Conservation (phyloP, 92 coral and sea anemone genomes). For the Pocillopora grandis region DNA sequence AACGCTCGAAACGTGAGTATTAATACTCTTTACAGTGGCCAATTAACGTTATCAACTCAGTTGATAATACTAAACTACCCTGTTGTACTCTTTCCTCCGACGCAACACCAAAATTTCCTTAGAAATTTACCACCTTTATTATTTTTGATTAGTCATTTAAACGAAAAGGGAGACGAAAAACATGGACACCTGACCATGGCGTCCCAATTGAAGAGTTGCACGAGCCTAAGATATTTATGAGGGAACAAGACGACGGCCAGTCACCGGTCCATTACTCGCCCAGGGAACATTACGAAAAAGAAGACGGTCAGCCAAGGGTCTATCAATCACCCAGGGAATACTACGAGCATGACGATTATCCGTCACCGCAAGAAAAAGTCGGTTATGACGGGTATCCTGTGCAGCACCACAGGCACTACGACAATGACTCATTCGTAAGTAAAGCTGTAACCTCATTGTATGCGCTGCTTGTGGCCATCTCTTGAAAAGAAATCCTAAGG, state of each 20-base stretch:
- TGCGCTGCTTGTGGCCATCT: no score
- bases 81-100: no score
- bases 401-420: neutral
- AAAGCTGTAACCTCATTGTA: no score
- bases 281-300: neutral
- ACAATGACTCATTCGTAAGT: constrained; percentile 13
- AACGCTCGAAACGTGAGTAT: no score
- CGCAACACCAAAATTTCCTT: no score
- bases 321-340: neutral
- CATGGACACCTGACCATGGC: constrained; percentile 12
- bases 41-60: no score
- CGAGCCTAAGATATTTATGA: neutral
- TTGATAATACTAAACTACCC: no score
- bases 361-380: neutral
- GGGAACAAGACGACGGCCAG: neutral
- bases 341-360: neutral
- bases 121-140: no score
- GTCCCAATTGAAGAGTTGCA: neutral
- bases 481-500: no score
- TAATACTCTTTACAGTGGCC: no score
- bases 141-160: no score
- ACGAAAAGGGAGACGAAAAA: no score
- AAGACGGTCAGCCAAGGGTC: neutral
- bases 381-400: constrained; percentile 12
- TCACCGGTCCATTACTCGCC: constrained; percentile 15